A percentile compares a stretch with the other conserved stretches of the same genome.
These are phyloP conservation scores for Catharus minimus DNA, from an alignment of 2,113 vertebrate species.

Conservation along the genomic window DNA sequence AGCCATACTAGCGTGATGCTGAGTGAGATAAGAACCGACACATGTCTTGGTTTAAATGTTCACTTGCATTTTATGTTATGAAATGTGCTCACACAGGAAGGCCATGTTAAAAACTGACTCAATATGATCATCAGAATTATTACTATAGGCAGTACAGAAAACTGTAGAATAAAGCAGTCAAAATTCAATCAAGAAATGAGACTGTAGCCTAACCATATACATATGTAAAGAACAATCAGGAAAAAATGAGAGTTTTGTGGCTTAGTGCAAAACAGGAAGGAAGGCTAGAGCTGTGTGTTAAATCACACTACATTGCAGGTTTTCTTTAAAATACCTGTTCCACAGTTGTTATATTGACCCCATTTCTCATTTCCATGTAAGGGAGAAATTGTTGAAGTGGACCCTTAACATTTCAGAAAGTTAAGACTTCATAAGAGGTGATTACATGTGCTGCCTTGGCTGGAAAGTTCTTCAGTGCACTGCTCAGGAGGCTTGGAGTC, in stretches of 20 bases:
- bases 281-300: background rate
- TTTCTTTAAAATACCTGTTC: background rate
- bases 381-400: background rate
- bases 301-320: background rate
- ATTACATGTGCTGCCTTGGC: background rate
- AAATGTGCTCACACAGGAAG: background rate
- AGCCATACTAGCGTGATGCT: background rate
- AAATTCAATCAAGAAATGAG: background rate
- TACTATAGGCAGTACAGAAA: background rate
- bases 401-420: background rate
- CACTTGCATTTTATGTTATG: background rate
- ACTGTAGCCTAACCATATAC: background rate
- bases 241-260: background rate
- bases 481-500: background rate
- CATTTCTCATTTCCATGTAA: background rate
- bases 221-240: background rate
- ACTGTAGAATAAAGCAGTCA: background rate
- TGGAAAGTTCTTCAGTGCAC: background rate
- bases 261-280: constrained; percentile 26
- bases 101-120: background rate
- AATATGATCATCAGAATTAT: background rate
- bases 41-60: background rate
- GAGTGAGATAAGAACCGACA: background rate
- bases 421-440: background rate
- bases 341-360: background rate